phyloP scores from a whole-genome alignment of 1,140 invertebrate species.

The Listronotus bonariensis region DNA sequence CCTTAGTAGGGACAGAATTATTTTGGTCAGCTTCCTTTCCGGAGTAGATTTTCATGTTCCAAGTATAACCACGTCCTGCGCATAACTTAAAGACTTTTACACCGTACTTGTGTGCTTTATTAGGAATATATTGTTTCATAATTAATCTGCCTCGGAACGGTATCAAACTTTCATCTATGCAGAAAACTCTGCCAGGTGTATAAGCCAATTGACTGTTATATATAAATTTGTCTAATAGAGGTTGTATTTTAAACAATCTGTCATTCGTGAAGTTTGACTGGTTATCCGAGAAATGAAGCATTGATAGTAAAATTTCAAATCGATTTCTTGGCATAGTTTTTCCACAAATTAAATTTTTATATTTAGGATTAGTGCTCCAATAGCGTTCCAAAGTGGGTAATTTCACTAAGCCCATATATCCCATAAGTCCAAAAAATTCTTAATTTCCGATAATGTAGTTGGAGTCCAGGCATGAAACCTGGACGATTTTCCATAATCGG shows the following conservation, averaged over 20 bases:
- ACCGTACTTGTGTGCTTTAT: conserved; percentile 32
- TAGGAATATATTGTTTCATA: conserved; percentile 56
- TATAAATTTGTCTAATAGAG: no score
- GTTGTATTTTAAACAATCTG: conserved; percentile 42
- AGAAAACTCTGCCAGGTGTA: conserved; percentile 33
- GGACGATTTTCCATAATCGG: not conserved
- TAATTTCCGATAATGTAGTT: conserved; percentile 20
- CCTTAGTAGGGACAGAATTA: conserved; percentile 25
- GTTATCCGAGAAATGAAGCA: conserved; percentile 42
- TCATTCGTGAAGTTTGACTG: conserved; percentile 28
- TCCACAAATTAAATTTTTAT: not conserved
- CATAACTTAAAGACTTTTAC: conserved; percentile 52
- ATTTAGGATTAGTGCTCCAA: conserved; percentile 7
- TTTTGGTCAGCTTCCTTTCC: conserved; percentile 38
- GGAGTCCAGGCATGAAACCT: conserved; percentile 9
- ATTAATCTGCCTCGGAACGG: conserved; percentile 52
- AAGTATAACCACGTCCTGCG: conserved; percentile 46
- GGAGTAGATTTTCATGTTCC: conserved; percentile 47
- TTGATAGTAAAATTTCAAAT: conserved; percentile 17
- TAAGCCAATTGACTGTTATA: conserved; percentile 29
- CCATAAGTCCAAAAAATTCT: conserved; percentile 14
- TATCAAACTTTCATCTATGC: conserved; percentile 46
- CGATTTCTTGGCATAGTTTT: conserved; percentile 15
- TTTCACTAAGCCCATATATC: conserved; percentile 14
- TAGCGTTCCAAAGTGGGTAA: conserved; percentile 3